Evolutionary conservation across 2,888 invertebrate genomes (phyloP).

Genomic region (Metellina segmentata): DNA sequence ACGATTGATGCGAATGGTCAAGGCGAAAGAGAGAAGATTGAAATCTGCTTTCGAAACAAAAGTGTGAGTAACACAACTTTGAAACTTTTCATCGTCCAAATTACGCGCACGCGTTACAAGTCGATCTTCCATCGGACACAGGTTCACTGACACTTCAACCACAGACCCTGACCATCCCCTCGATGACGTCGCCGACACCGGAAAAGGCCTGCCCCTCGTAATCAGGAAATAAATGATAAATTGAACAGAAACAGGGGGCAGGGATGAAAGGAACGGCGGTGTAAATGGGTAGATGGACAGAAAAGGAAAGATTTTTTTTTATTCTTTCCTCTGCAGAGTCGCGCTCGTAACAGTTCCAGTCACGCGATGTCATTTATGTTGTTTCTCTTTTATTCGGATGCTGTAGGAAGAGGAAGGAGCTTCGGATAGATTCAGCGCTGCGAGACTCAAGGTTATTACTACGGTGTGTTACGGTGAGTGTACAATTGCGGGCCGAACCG

Average conservation of each 20-base stretch:
- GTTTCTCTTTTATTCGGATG: conserved; percentile 20
- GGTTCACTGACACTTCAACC: conserved; percentile 66
- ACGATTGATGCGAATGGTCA: too few relatives aligned
- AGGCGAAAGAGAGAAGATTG: too few relatives aligned
- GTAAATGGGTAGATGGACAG: neutral
- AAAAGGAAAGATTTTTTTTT: neutral
- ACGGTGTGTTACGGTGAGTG: too few relatives aligned
- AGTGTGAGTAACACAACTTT: too few relatives aligned
- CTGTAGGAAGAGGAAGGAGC: conserved; percentile 29
- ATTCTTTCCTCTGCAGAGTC: neutral
- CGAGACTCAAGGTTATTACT: conserved; percentile 29
- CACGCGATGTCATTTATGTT: conserved; percentile 56
- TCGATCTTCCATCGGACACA: neutral
- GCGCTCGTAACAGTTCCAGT: conserved; percentile 43
- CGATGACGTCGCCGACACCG: conserved; percentile 38
- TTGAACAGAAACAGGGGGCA: neutral
- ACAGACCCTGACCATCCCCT: conserved; percentile 47
- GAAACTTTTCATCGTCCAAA: too few relatives aligned
- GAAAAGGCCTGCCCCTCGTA: conserved; percentile 28
- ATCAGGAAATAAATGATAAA: conserved; percentile 19
- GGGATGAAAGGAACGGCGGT: neutral
- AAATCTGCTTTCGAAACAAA: too few relatives aligned
- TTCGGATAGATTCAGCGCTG: conserved; percentile 4
- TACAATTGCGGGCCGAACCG: too few relatives aligned
- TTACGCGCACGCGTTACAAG: too few relatives aligned